phyloP scores from a whole-genome alignment of 2,888 invertebrate species.

The Drosophila maculinotata region DNA sequence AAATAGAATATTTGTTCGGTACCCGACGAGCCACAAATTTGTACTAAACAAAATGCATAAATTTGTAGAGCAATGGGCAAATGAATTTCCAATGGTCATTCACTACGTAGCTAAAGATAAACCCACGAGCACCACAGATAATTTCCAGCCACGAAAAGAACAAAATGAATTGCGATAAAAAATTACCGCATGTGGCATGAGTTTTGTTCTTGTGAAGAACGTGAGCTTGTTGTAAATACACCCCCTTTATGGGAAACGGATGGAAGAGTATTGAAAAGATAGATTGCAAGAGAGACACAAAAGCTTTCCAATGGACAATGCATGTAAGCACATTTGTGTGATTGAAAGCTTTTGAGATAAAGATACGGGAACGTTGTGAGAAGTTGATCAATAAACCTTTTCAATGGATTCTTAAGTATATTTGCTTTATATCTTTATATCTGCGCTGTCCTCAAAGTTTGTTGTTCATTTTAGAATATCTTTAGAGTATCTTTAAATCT shows the following conservation, averaged over 20 bases:
- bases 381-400: slow-evolving; percentile 3
- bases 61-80: slow-evolving; percentile 41
- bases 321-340: not conserved
- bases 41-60: slow-evolving; percentile 55
- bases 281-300: not conserved
- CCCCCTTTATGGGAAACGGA: slow-evolving; percentile 51
- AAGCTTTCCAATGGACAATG: slow-evolving; percentile 2
- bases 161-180: slow-evolving; percentile 48
- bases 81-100: slow-evolving; percentile 51
- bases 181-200: slow-evolving; percentile 31
- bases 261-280: not conserved
- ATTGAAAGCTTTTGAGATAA: slow-evolving; percentile 6
- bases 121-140: slow-evolving; percentile 29
- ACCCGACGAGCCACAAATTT: slow-evolving; percentile 58
- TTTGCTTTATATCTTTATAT: too few species aligned
- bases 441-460: too few species aligned
- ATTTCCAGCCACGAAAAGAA: slow-evolving; percentile 45
- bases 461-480: too few species aligned
- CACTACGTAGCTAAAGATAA: slow-evolving; percentile 41
- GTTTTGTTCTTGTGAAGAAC: slow-evolving; percentile 10
- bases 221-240: slow-evolving; percentile 53
- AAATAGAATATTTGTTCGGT: slow-evolving; percentile 27
- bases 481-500: too few species aligned
- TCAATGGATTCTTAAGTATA: not conserved
- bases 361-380: not conserved